These are phyloP conservation scores for Colletes latitarsis DNA, from an alignment of 1,140 invertebrate species.

Conservation along the genomic window DNA sequence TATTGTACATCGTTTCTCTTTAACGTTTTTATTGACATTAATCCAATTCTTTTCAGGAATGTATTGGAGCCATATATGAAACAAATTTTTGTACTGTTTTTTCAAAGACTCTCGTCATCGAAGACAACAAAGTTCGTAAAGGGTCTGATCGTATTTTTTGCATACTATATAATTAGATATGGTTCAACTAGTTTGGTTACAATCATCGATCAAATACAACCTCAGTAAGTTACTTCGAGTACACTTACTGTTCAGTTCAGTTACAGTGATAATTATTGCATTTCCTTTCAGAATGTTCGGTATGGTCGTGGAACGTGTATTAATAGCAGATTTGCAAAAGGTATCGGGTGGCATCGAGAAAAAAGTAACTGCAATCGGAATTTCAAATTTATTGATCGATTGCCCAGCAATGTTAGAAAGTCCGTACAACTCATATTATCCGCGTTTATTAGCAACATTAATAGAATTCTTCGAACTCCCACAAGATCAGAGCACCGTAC, in stretches of 20 bases:
- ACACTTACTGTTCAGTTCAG: not conserved
- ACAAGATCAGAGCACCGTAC: conserved; percentile 88
- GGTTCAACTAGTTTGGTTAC: conserved; percentile 87
- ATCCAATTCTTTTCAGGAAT: conserved; percentile 77
- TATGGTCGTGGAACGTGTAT: conserved; percentile 95
- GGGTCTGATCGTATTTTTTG: conserved; percentile 94
- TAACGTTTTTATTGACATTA: not conserved
- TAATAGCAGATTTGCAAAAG: conserved; percentile 93
- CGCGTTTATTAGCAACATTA: conserved; percentile 86
- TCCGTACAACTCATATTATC: conserved; percentile 85
- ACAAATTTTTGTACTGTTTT: conserved; percentile 94
- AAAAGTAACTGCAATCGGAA: conserved; percentile 94
- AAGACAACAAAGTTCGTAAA: conserved; percentile 97
- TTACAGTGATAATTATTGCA: conserved; percentile 33
- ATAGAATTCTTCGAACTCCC: conserved; percentile 95
- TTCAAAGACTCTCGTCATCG: conserved; percentile 93
- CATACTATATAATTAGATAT: conserved; percentile 91
- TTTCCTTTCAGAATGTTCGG: conserved; percentile 90
- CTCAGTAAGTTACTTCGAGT: conserved; percentile 83
- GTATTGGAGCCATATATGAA: conserved; percentile 89
- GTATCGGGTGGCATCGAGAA: conserved; percentile 90
- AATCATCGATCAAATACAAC: conserved; percentile 93
- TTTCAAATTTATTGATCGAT: conserved; percentile 92
- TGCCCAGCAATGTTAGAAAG: conserved; percentile 85
- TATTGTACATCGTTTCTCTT: not conserved